Percentiles rank a stretch among this genome's conserved stretches.
phyloP scores from a whole-genome alignment of 2,113 vertebrate species.

The Apistogramma diplotaenia region DNA sequence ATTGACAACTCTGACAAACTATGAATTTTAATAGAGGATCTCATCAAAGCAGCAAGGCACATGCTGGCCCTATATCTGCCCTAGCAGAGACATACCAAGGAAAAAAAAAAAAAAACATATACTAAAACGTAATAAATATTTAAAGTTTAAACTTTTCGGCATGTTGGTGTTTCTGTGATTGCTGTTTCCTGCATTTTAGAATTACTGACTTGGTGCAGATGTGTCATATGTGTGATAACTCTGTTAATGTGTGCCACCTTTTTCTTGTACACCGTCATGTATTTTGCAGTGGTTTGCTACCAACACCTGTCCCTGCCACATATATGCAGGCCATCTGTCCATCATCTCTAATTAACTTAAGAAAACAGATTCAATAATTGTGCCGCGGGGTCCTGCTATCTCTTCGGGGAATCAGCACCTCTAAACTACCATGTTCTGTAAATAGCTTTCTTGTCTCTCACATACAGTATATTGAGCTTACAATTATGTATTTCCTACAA shows the following conservation, averaged over 20 bases:
- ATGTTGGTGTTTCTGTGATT: not conserved
- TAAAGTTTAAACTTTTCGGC: constrained; percentile 15
- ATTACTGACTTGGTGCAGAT: not conserved
- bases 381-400: not conserved
- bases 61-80: constrained; percentile 6
- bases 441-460: constrained; percentile 24
- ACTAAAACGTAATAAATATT: not conserved
- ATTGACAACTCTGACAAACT: constrained; percentile 17
- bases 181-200: too few species aligned
- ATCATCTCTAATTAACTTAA: constrained; percentile 38
- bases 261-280: not conserved
- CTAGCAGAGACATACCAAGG: not conserved
- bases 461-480: constrained; percentile 16
- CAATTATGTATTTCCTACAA: constrained; percentile 24
- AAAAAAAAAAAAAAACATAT: not conserved
- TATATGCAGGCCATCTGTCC: constrained; percentile 26
- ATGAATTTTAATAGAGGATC: not conserved
- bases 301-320: constrained; percentile 21
- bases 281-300: constrained; percentile 1
- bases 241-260: not conserved
- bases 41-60: not conserved
- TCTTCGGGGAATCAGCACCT: constrained; percentile 3
- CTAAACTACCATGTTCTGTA: not conserved
- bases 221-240: too few species aligned
- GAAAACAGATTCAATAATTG: not conserved